Base-by-base conservation (phyloP, 2,888 invertebrate genomes). In the Chrysotoxum bicinctum region DNA sequence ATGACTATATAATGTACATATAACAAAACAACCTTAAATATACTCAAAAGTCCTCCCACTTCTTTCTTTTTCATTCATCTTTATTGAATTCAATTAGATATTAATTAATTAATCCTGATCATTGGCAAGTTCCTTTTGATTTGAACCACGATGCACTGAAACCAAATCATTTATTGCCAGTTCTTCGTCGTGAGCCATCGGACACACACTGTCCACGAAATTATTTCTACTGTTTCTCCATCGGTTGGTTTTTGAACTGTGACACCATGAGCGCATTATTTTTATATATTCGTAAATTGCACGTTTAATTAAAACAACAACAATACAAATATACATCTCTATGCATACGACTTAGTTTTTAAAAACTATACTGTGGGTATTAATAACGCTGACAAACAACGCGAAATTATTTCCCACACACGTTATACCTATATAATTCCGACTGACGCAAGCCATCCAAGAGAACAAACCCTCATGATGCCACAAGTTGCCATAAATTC, bases 31-130 rank as follows among this genome's bases (percentile, higher is more conserved):
- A 45, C 43, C 30, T 40, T 69, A n/a, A 69, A 54, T 32, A 12
- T 45, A 50, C 21, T 66, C 26, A 3, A 35, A 54, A 37, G 69
- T 54, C 69, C 69, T 69, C 69, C 54, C 52, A 69, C 69, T 69
- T 56, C 30, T 40, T 14, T 52, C 23, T 37, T 37, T 75, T 56
- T 77, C 54, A 54, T 77, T 62, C 52, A 81, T 52, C 62, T 72
- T 78, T 85, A 85, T 85, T 85, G 85, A 85, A 80, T 85, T 85
- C 85, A 85, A 85, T 85, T 85, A 66, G 66, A 66, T 66, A 85
- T 81, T 85, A 85, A 85, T 81, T 85, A 85, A 85, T 85, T 85
- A 85, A 85, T 85, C 85, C 85, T 85, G 85, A 85, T 81, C 80
- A 81, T 72, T 68, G 76, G n/a, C 68, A 76, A 77, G 80, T 68